These are phyloP conservation scores for Gila orcuttii DNA, from an alignment of 2,113 vertebrate genomes.

Conservation along the genomic window DNA sequence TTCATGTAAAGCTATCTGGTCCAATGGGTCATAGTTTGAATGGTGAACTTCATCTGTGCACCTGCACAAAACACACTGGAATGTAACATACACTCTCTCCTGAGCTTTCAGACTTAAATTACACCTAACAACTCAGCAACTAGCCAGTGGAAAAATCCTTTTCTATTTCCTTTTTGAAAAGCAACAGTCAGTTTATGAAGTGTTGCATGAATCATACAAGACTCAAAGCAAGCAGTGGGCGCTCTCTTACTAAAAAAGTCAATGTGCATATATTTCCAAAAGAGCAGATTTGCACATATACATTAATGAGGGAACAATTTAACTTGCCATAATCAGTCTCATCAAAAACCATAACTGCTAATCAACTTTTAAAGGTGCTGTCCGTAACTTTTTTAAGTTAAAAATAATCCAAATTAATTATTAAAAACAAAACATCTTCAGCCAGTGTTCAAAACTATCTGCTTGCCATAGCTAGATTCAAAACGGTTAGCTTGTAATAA, in stretches of 20 bases:
- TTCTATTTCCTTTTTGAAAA: slow-evolving; percentile 56
- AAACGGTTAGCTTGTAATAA: too few relatives aligned
- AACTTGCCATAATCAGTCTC: neutral
- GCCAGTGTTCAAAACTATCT: too few relatives aligned
- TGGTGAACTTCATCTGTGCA: slow-evolving; percentile 44
- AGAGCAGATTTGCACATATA: neutral
- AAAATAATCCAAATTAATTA: too few relatives aligned
- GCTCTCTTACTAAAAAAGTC: slow-evolving; percentile 5
- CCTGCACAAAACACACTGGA: slow-evolving; percentile 39
- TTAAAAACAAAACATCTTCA: too few relatives aligned
- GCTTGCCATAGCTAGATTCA: too few relatives aligned
- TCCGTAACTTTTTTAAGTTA: too few relatives aligned
- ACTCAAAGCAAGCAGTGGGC: slow-evolving; percentile 40
- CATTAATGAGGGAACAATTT: neutral
- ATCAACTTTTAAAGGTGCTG: neutral
- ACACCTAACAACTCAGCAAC: slow-evolving; percentile 42
- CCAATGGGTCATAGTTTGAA: slow-evolving; percentile 50
- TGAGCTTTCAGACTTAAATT: slow-evolving; percentile 56
- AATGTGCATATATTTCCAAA: slow-evolving; percentile 14
- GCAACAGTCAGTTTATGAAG: slow-evolving; percentile 40
- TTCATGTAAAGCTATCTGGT: slow-evolving; percentile 28
- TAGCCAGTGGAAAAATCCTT: slow-evolving; percentile 57
- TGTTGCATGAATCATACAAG: slow-evolving; percentile 36
- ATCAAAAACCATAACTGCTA: too few relatives aligned
- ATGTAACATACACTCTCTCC: slow-evolving; percentile 20